Base-by-base conservation (phyloP, 37 sponge, comb jelly and placozoan genomes). In the Ianthella basta region DNA sequence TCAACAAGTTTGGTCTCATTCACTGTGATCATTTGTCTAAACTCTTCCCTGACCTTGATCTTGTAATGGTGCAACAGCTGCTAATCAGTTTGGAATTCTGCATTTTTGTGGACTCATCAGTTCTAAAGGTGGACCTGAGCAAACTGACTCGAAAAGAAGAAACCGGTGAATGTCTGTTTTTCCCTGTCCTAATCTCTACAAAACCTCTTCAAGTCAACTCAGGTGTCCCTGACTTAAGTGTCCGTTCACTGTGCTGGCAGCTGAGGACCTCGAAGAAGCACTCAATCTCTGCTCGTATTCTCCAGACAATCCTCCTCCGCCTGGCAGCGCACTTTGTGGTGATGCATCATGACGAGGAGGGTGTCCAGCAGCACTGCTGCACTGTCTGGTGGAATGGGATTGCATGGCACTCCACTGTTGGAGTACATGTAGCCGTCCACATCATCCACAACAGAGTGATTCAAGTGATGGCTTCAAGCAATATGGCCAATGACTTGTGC, bases 11-110 rank as follows among this genome's bases (percentile, higher is more conserved):
- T 69, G 70, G 70, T 69, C 70, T 69, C 70, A 30, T 69, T 35
- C 29, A 69, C 34, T 69, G 70, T 69, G 33, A 30, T 18, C 3
- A 33, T 1, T 6, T 69, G 70, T 13, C 33, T 27, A 35, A 1
- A 4, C 70, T 69, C 19, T 69, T 69, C 70, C 33, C 70, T 10
- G 34, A 30, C 29, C 34, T 69, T 30, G 70, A 69, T 30, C 33
- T 18, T 12, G 4, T 4, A 69, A 69, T 69, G 70, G 34, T 69
- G 10, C 70, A 35, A 18, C 35, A 69, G 29, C 18, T 69, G 32
- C 70, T 69, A 13, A 69, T 69, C 70, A 69, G 70, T 69, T 69
- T 69, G 70, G 70, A 69, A 30, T 69, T 69, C 70, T 69, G 70
- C 34, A 69, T 69, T 69, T 32, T 13, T 34, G 70, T 69, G 35